A percentile compares a stretch with the other conserved stretches of the same genome.
These are phyloP conservation scores for Rhodophaea formosa DNA, from an alignment of 2,888 invertebrate species.

Conservation along the genomic window DNA sequence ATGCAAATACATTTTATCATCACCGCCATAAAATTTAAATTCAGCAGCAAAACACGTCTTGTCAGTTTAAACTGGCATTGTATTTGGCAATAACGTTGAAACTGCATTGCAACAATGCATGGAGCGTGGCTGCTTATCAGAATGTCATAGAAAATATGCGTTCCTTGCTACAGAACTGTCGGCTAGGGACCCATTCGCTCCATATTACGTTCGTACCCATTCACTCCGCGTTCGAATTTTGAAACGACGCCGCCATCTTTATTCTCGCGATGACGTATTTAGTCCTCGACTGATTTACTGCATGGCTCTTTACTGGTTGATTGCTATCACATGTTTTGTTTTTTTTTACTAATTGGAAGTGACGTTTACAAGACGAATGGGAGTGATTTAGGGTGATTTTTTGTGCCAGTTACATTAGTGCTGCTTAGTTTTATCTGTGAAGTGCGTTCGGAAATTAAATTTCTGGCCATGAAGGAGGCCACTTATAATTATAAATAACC, in stretches of 20 bases:
- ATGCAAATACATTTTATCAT: conserved; percentile 6
- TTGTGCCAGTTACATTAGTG: conserved; percentile 14
- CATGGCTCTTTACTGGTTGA: conserved; percentile 34
- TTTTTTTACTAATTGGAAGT: conserved; percentile 22
- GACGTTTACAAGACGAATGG: conserved; percentile 21
- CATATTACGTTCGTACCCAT: conserved; percentile 50
- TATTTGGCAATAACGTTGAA: conserved; percentile 15
- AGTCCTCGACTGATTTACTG: conserved; percentile 52
- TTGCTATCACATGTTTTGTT: conserved; percentile 32
- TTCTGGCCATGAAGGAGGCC: not conserved
- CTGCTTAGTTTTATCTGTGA: conserved; percentile 14
- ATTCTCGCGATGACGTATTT: conserved; percentile 60
- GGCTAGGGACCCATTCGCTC: conserved; percentile 60
- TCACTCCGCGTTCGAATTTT: conserved; percentile 47
- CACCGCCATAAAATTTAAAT: conserved; percentile 11
- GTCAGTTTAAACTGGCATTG: conserved; percentile 13
- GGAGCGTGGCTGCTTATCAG: conserved; percentile 47
- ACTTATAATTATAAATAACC: conserved; percentile 11
- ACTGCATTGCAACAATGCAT: conserved; percentile 14
- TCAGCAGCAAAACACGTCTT: conserved; percentile 13
- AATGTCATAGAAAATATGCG: conserved; percentile 52
- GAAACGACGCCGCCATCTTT: conserved; percentile 64
- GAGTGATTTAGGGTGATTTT: conserved; percentile 15
- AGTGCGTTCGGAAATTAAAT: conserved; percentile 6
- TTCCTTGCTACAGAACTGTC: conserved; percentile 49